Conservation (phyloP, 2,888 invertebrate genomes). For the Agriotes lineatus region DNA sequence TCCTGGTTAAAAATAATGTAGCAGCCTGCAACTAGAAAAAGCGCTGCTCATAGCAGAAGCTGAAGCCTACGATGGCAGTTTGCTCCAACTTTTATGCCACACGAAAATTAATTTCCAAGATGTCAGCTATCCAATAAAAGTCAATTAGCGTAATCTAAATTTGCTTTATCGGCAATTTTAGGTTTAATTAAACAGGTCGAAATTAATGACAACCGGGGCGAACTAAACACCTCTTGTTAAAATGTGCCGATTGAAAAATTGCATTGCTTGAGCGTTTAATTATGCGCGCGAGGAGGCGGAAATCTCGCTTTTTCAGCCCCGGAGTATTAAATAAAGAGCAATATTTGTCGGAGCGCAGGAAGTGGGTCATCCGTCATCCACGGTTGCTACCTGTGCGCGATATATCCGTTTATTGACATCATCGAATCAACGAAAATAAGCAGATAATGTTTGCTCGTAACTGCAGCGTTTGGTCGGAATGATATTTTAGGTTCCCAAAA, state of each 20-base stretch:
- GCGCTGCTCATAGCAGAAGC: no score
- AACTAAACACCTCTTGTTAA: constrained; percentile 17
- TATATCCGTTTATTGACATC: constrained; percentile 26
- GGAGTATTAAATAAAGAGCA: constrained; percentile 37
- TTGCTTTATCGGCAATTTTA: constrained; percentile 38
- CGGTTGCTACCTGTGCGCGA: constrained; percentile 13
- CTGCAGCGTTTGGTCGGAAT: no score
- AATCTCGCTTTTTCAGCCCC: constrained; percentile 7
- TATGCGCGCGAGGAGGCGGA: background rate
- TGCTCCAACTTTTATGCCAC: background rate
- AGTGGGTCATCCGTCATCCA: constrained; percentile 34
- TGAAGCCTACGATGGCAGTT: background rate
- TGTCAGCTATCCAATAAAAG: constrained; percentile 35
- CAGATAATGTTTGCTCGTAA: constrained; percentile 25
- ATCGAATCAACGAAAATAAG: constrained; percentile 28
- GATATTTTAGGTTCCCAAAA: no score
- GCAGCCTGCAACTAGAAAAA: no score
- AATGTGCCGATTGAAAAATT: constrained; percentile 3
- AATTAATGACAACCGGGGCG: constrained; percentile 32
- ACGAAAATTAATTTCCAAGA: constrained; percentile 36
- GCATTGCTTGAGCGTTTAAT: constrained; percentile 1
- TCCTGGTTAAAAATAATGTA: no score
- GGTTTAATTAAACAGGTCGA: constrained; percentile 37
- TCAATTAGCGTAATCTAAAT: constrained; percentile 38
- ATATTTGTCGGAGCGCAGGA: constrained; percentile 26